Percentiles rank a stretch among this genome's conserved stretches.
Conservation (phyloP, 2,113 vertebrate genomes). For the Hyla sarda region DNA sequence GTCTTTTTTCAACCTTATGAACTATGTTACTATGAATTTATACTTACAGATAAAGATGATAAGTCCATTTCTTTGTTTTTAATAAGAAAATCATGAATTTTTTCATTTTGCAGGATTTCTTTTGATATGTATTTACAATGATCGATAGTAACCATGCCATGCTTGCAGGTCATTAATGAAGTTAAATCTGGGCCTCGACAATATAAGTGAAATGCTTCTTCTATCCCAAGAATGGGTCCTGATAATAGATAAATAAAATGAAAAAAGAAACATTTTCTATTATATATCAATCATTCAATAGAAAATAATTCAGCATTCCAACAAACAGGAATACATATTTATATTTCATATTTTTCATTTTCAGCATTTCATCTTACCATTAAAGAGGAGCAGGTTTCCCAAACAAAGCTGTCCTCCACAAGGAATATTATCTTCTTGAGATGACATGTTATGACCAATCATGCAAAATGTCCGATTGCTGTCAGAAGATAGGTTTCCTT, state of each 20-base stretch:
- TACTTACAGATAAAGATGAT: conserved; percentile 86
- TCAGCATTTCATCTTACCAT: conserved; percentile 70
- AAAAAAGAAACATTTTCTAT: too few relatives aligned
- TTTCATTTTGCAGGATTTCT: conserved; percentile 86
- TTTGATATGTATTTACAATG: conserved; percentile 89
- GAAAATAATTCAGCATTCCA: too few relatives aligned
- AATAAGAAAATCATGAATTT: conserved; percentile 88
- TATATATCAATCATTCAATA: too few relatives aligned
- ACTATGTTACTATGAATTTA: too few relatives aligned
- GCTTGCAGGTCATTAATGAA: conserved; percentile 95
- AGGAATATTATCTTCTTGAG: conserved; percentile 80
- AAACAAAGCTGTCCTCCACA: conserved; percentile 81
- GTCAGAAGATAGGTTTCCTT: conserved; percentile 92
- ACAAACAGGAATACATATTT: too few relatives aligned
- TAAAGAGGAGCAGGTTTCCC: conserved; percentile 89
- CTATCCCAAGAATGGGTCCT: conserved; percentile 88
- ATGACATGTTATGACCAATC: conserved; percentile 83
- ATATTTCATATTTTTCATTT: too few relatives aligned
- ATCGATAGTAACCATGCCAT: conserved; percentile 78
- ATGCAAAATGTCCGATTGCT: conserved; percentile 95
- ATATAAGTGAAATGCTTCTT: conserved; percentile 92
- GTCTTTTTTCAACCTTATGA: too few relatives aligned
- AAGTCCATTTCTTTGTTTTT: conserved; percentile 84
- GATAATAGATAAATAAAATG: conserved; percentile 60
- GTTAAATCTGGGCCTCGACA: conserved; percentile 90